phyloP scores from a whole-genome alignment of 2,113 vertebrate species.

The Pangasianodon gigas region DNA sequence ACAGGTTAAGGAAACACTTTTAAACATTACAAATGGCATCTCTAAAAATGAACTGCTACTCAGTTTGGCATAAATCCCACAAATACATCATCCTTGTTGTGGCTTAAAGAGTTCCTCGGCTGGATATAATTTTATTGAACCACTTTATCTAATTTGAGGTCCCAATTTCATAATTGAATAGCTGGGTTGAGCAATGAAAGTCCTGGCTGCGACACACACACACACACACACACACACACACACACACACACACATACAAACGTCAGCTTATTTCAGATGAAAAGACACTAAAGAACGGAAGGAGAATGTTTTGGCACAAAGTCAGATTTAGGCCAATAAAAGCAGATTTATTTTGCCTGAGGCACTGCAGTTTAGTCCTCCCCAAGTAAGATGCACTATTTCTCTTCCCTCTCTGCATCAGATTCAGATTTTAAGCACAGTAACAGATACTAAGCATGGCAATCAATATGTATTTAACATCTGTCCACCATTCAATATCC shows the following conservation, averaged over 20 bases:
- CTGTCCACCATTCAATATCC: background rate
- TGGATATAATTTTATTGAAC: background rate
- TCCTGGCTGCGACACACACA: conserved; percentile 2
- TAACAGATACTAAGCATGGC: background rate
- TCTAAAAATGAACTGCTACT: background rate
- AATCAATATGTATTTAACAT: background rate
- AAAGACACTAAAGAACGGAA: background rate
- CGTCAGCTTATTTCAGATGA: background rate
- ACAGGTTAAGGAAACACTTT: background rate
- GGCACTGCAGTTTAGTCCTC: background rate
- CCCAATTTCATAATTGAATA: background rate
- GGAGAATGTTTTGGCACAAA: background rate
- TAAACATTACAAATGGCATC: background rate
- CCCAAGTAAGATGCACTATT: background rate
- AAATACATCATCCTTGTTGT: background rate
- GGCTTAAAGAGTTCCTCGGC: background rate
- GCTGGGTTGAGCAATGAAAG: conserved; percentile 22
- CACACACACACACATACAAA: conserved; percentile 43
- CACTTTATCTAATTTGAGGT: conserved; percentile 12
- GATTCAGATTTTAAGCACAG: background rate
- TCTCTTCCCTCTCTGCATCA: background rate
- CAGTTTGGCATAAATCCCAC: background rate
- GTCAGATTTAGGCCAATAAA: background rate
- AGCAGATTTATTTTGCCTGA: background rate
- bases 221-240: conserved; percentile 14